These are phyloP conservation scores for Saxidomus purpurata DNA, from an alignment of 1,140 invertebrate species.

Conservation along the genomic window DNA sequence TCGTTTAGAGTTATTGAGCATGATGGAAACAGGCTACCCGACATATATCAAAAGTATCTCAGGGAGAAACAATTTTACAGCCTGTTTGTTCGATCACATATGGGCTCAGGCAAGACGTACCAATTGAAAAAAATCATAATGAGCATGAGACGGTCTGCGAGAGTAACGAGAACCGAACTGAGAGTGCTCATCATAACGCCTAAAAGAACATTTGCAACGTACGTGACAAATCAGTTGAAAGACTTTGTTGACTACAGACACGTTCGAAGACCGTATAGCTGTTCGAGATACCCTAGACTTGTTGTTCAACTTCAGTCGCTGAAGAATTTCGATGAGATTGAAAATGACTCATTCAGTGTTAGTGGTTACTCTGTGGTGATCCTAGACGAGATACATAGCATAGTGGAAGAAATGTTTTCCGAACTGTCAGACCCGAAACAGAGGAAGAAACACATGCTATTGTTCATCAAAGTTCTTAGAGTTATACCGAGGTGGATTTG, in stretches of 20 bases:
- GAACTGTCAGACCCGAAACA: background rate
- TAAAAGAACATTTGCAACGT: background rate
- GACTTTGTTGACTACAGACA: constrained; percentile 16
- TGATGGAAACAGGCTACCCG: background rate
- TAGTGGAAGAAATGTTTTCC: constrained; percentile 20
- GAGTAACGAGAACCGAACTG: background rate
- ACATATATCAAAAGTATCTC: background rate
- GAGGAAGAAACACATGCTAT: background rate
- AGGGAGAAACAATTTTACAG: background rate
- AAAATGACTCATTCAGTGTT: background rate
- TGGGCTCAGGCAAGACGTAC: constrained; percentile 11
- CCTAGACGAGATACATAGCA: constrained; percentile 8
- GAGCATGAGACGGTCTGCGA: background rate
- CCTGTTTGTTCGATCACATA: background rate
- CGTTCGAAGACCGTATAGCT: background rate
- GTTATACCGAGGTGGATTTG: constrained; percentile 15
- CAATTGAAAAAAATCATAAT: background rate
- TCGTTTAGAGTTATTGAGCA: background rate
- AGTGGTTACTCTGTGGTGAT: background rate
- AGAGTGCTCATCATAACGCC: constrained; percentile 14
- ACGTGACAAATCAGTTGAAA: background rate
- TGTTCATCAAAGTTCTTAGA: background rate
- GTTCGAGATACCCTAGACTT: background rate
- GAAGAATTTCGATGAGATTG: background rate
- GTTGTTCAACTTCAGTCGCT: constrained; percentile 30